These are phyloP conservation scores for Plemyria rubiginata DNA, from an alignment of 2,888 invertebrate species.

Conservation along the genomic window DNA sequence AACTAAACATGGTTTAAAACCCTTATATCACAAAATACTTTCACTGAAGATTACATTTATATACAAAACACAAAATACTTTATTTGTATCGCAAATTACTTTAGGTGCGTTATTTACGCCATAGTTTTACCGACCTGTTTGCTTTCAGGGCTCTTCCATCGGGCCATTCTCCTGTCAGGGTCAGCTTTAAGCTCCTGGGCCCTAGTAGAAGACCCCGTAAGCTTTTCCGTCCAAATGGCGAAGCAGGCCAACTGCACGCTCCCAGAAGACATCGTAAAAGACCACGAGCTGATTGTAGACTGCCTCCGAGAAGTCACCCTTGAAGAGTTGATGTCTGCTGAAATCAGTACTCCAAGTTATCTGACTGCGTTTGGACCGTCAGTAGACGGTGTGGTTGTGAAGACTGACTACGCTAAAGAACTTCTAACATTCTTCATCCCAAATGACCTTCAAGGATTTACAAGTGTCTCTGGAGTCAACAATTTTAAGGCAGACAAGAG, in stretches of 20 bases:
- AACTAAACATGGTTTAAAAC: no score
- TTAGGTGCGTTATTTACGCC: background rate
- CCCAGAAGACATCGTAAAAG: constrained; percentile 92
- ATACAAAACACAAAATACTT: no score
- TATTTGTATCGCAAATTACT: no score
- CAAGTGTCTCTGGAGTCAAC: constrained; percentile 85
- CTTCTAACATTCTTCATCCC: constrained; percentile 89
- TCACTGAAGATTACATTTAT: no score
- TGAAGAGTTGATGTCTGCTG: constrained; percentile 90
- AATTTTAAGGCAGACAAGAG: constrained; percentile 86
- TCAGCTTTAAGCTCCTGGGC: constrained; percentile 96
- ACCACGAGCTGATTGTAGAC: constrained; percentile 94
- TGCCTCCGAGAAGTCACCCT: constrained; percentile 91
- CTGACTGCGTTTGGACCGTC: constrained; percentile 96
- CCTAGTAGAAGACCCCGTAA: constrained; percentile 93
- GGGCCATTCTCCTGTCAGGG: constrained; percentile 94
- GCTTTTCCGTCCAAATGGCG: constrained; percentile 92
- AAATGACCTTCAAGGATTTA: constrained; percentile 86
- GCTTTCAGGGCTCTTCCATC: constrained; percentile 92
- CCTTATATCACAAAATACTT: no score
- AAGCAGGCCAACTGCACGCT: constrained; percentile 92
- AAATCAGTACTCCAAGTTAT: constrained; percentile 92
- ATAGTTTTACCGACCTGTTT: constrained; percentile 31
- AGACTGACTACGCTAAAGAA: constrained; percentile 93
- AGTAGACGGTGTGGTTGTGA: constrained; percentile 97